A percentile compares a stretch with the other conserved stretches of the same genome.
Evolutionary conservation across 2,888 invertebrate genomes (phyloP).

Genomic region (Drosophila kuntzei): DNA sequence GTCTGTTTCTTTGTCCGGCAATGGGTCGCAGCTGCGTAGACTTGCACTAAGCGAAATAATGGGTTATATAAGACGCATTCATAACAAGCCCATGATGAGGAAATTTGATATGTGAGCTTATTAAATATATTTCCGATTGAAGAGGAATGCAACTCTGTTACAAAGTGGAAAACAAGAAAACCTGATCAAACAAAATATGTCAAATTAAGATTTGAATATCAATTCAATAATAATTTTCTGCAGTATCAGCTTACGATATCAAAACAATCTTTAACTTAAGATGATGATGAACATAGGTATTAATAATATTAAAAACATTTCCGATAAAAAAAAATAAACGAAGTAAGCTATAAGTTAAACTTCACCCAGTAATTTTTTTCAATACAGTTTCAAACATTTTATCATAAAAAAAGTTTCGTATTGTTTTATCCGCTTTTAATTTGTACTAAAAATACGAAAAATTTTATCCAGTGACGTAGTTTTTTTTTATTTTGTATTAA

Average conservation of each 20-base stretch:
- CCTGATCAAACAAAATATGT: background rate
- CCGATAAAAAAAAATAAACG: background rate
- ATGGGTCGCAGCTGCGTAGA: conserved; percentile 58
- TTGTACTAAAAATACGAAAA: background rate
- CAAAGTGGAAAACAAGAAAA: background rate
- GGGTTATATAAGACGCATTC: conserved; percentile 2
- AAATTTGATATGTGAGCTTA: conserved; percentile 17
- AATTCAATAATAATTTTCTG: background rate
- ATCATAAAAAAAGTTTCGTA: background rate
- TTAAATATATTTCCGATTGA: conserved; percentile 9
- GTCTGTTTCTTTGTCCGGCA: conserved; percentile 6
- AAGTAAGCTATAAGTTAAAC: background rate
- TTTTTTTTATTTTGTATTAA: background rate
- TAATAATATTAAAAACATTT: background rate
- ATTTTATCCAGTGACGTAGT: background rate
- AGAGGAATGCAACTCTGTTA: background rate
- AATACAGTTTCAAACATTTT: background rate
- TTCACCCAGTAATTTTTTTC: background rate
- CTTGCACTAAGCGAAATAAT: conserved; percentile 41
- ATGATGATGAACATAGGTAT: background rate
- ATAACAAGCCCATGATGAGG: conserved; percentile 12
- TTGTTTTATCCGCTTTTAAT: background rate
- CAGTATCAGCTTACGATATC: background rate
- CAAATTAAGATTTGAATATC: background rate
- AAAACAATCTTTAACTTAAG: background rate